Percentiles rank a stretch among this genome's conserved stretches.
phyloP scores from a whole-genome alignment of 1,140 invertebrate genomes.

The Micrasema longulum region DNA sequence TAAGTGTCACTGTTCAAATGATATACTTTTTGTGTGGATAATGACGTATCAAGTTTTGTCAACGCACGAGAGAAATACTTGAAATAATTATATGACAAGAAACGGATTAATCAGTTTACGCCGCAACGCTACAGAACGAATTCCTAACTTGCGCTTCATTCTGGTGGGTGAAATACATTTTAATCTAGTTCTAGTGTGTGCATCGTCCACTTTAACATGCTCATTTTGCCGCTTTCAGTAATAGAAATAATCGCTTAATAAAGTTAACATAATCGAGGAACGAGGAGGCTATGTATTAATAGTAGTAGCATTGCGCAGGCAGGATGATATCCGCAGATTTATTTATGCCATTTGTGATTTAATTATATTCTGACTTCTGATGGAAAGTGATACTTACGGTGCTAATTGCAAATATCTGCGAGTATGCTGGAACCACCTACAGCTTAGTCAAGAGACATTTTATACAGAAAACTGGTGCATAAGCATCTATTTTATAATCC shows the following conservation, averaged over 20 bases:
- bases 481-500: slow-evolving; percentile 9
- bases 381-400: slow-evolving; percentile 33
- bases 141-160: neutral
- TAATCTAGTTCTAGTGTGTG: neutral
- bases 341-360: slow-evolving; percentile 29
- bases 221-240: neutral
- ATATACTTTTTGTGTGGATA: too few relatives aligned
- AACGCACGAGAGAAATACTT: too few relatives aligned
- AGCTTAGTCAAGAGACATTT: slow-evolving; percentile 3
- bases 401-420: slow-evolving; percentile 19
- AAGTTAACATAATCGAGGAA: too few relatives aligned
- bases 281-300: slow-evolving; percentile 2
- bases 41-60: too few relatives aligned
- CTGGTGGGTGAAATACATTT: too few relatives aligned
- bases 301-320: neutral
- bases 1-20: too few relatives aligned
- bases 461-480: slow-evolving; percentile 11
- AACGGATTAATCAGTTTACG: too few relatives aligned
- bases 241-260: neutral
- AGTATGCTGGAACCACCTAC: too few relatives aligned
- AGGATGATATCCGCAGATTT: slow-evolving; percentile 11
- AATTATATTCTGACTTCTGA: slow-evolving; percentile 23
- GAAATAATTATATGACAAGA: too few relatives aligned
- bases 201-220: neutral
- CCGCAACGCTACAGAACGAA: too few relatives aligned